Percentiles rank a stretch among this genome's conserved stretches.
phyloP scores from a whole-genome alignment of 1,140 invertebrate species.

The Drosophila murphyi region DNA sequence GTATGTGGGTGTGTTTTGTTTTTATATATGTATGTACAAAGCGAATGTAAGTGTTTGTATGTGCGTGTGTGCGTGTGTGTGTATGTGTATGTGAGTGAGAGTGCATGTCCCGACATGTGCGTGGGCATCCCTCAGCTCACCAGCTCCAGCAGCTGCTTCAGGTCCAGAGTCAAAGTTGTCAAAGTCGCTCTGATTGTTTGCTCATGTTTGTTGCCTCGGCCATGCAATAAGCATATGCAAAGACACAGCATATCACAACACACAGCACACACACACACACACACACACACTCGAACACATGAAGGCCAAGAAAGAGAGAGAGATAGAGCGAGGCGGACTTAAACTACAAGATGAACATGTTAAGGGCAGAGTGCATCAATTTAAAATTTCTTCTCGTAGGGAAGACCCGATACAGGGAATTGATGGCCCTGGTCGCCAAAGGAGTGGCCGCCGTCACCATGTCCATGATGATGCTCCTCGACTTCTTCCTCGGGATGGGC shows the following conservation, averaged over 20 bases:
- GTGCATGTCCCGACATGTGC: slow-evolving; percentile 26
- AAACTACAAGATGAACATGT: slow-evolving; percentile 54
- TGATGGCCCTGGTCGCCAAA: slow-evolving; percentile 43
- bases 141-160: slow-evolving; percentile 7
- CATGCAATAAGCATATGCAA: slow-evolving; percentile 40
- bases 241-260: slow-evolving; percentile 15
- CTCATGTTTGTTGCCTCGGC: slow-evolving; percentile 35
- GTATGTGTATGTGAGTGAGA: slow-evolving; percentile 17
- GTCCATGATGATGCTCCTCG: slow-evolving; percentile 51
- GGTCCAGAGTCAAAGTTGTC: slow-evolving; percentile 25
- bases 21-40: slow-evolving; percentile 40
- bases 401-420: slow-evolving; percentile 58
- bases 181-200: slow-evolving; percentile 34
- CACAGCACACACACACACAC: slow-evolving; percentile 19
- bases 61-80: slow-evolving; percentile 18
- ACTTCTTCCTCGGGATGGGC: slow-evolving; percentile 79
- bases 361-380: slow-evolving; percentile 14
- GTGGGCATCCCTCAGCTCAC: slow-evolving; percentile 31
- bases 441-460: slow-evolving; percentile 32
- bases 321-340: slow-evolving; percentile 25
- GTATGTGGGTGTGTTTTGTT: slow-evolving; percentile 43
- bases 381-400: slow-evolving; percentile 73
- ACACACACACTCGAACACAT: slow-evolving; percentile 29
- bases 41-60: slow-evolving; percentile 19
- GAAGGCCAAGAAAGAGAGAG: not conserved